Conservation (phyloP, 2,888 invertebrate species). For the Lasioglossum calceatum region DNA sequence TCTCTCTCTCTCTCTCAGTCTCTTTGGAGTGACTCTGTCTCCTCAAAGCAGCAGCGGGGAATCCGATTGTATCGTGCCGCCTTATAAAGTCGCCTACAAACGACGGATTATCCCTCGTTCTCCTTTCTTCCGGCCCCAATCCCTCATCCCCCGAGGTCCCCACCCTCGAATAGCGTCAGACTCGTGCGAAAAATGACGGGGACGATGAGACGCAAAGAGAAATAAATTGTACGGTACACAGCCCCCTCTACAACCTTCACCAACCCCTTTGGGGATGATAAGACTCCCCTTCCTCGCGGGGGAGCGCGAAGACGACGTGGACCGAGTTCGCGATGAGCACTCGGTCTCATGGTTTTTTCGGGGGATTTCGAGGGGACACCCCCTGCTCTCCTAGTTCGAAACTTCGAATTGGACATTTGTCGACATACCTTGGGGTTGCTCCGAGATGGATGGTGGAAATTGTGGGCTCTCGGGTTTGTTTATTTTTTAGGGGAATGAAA, state of each 20-base stretch:
- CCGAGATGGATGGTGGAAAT: background rate
- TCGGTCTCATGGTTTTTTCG: background rate
- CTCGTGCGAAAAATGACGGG: constrained; percentile 37
- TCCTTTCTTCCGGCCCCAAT: background rate
- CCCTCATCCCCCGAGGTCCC: background rate
- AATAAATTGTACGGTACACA: constrained; percentile 37
- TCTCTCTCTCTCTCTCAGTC: background rate
- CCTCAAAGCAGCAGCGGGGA: constrained; percentile 17
- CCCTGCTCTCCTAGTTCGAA: background rate
- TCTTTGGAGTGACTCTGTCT: background rate
- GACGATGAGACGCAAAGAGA: background rate
- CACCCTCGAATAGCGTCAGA: background rate
- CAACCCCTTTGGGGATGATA: background rate
- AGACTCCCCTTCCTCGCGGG: background rate
- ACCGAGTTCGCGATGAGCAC: background rate
- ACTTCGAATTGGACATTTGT: constrained; percentile 14
- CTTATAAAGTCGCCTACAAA: constrained; percentile 38
- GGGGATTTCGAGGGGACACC: background rate
- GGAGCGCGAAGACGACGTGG: background rate
- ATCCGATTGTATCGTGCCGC: constrained; percentile 37
- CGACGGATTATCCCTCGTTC: constrained; percentile 42
- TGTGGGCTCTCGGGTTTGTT: background rate
- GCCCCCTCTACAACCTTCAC: background rate
- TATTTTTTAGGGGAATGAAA: background rate
- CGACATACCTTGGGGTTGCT: background rate